Base-by-base conservation (phyloP, 2,888 invertebrate genomes). In the Koerneria pararmatus region DNA sequence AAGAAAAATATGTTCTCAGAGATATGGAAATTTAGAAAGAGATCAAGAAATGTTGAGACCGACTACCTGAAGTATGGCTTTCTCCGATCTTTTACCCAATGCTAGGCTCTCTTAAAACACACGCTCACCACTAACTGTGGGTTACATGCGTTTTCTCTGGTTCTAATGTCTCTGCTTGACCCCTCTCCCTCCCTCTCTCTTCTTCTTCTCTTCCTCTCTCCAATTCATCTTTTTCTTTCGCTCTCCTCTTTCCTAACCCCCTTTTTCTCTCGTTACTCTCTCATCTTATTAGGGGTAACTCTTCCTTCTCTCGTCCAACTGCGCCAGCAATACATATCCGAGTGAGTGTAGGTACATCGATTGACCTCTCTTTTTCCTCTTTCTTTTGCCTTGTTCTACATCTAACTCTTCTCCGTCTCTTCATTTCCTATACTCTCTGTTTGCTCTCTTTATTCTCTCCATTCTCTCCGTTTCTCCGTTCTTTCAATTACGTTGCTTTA, bases 291-390 rank as follows among this genome's bases (percentile, higher is more conserved):
- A 22, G 41, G 19, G 41, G 41, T 41, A 8, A 15, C 41, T 56
- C 56, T 8, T 56, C 22, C n/a, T 56, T 56, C 34, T 56, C 56
- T 35, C 56, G n/a, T n/a, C n/a, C n/a, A n/a, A n/a, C n/a, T n/a
- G n/a, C n/a, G n/a, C n/a, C n/a, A 35, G 34, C 34, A 35, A 15
- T 41, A 41, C 41, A 15, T 41, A 41, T 35, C 22, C 32, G 56
- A n/a, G 19, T 15, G 15, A 29, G 56, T 22, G 56, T 31, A 35
- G 34, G 29, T 32, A 31, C n/a, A 41, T 41, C 19, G 41, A 41
- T 15, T 41, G 54, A 4, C n/a, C 54, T 54, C 32, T 32, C 29
- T 32, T 56, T 22, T 56, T 32, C 34, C 32, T 54, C 32, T 31
- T 32, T 35, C 56, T 29, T 49, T 24, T 53, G n/a, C 54, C 32